Base-by-base conservation (phyloP, 2,797 vertebrate species). In the Sebastes cheni region DNA sequence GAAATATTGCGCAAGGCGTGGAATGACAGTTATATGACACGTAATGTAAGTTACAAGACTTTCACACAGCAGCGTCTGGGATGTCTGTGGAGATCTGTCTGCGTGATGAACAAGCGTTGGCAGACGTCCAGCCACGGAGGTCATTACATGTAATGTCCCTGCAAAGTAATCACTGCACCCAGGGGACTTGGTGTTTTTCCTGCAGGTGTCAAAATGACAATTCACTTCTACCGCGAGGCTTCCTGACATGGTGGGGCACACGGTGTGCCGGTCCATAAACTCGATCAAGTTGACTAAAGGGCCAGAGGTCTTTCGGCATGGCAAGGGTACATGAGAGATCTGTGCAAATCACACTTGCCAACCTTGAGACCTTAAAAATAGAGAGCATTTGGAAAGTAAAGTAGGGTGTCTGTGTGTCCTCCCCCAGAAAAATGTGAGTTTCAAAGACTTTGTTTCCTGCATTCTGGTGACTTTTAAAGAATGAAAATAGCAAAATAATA, bases 161-260 rank as follows among this genome's bases (percentile, higher is more conserved):
- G 78, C 80, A 88, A 82, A 86, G 87, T 84, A 88, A 90, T 91
- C 85, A 83, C 82, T 42, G 80, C 79, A 78, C 81, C 83, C 88
- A 29, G 60, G 81, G 82, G 88, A 90, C 79, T 34, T 50, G 1
- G 18, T 81, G 68, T 73, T 70, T 81, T 64, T 69, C 83, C 80
- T 77, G 69, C 16, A 50, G 70, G 71, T 87, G 77, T 88, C 82
- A 87, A 59, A 77, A 83, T 83, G 64, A 87, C 67, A 81, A 86
- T 87, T 84, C 59, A 76, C 6, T 83, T 86, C 83, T 34, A 72
- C 80, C 76, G 77, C 34, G 36, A 62, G 58, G 22, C 64, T 72
- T 74, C 68, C 67, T 86, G 80, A 84, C 78, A 79, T 64, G 39
- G 22, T 46, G 55, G 65, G 66, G 67, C 11, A 77, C 79, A 61